Evolutionary conservation across 2,113 vertebrate genomes (phyloP).

Genomic region (Azemiops feae): DNA sequence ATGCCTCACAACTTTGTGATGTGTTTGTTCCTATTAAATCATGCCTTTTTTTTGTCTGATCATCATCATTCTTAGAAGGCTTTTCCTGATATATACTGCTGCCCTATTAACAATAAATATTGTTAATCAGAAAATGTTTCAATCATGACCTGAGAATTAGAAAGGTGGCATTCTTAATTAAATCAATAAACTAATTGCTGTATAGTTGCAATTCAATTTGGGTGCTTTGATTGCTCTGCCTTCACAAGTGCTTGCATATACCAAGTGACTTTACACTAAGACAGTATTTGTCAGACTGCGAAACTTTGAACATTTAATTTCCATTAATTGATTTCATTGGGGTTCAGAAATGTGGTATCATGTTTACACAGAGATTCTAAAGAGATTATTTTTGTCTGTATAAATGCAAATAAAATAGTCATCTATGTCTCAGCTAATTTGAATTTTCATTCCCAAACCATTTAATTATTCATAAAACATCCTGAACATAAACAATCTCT

Average conservation of each 20-base stretch:
- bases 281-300: constrained; percentile 86
- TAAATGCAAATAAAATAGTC: constrained; percentile 77
- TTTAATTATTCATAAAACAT: constrained; percentile 71
- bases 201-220: constrained; percentile 94
- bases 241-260: constrained; percentile 84
- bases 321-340: constrained; percentile 95
- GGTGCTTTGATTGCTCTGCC: constrained; percentile 83
- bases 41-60: constrained; percentile 13
- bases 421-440: constrained; percentile 67
- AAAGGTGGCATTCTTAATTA: constrained; percentile 94
- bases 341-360: constrained; percentile 90
- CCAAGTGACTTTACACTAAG: constrained; percentile 79
- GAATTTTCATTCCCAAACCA: constrained; percentile 64
- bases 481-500: constrained; percentile 61
- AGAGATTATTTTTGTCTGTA: constrained; percentile 72
- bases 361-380: constrained; percentile 75
- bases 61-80: constrained; percentile 53
- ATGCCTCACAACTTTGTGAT: constrained; percentile 42
- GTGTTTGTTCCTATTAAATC: constrained; percentile 9
- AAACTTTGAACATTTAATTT: constrained; percentile 91
- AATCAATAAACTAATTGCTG: constrained; percentile 99
- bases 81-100: constrained; percentile 61
- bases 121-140: constrained; percentile 80
- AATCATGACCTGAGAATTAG: constrained; percentile 89
- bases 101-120: constrained; percentile 71